These are phyloP conservation scores for Crypturellus tataupa DNA, from an alignment of 2,797 vertebrate species.

Conservation along the genomic window DNA sequence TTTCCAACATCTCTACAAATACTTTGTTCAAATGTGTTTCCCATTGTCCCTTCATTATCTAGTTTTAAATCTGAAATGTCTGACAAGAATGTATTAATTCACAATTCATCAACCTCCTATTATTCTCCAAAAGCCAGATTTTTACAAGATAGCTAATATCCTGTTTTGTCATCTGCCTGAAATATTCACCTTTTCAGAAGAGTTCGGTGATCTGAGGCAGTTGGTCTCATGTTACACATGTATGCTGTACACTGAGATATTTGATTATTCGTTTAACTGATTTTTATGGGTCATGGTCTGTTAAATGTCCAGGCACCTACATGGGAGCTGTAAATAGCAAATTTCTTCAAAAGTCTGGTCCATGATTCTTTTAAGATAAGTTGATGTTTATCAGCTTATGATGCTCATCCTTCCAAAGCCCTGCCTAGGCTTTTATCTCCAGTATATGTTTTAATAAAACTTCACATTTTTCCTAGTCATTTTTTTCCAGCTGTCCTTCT, in stretches of 20 bases:
- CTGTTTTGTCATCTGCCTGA: not conserved
- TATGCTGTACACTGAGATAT: not conserved
- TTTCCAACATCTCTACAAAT: not conserved
- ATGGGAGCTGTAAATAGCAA: not conserved
- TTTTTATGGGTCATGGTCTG: not conserved
- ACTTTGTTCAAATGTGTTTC: not conserved
- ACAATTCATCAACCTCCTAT: not conserved
- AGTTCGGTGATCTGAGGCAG: not conserved
- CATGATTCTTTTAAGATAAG: not conserved
- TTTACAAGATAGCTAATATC: not conserved
- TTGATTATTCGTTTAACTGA: not conserved
- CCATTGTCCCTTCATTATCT: not conserved
- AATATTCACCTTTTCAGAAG: not conserved
- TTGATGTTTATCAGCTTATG: not conserved
- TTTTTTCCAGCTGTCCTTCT: not conserved
- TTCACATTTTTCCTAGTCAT: slow-evolving; percentile 1
- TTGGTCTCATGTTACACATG: not conserved
- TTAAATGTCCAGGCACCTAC: not conserved
- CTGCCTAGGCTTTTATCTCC: not conserved
- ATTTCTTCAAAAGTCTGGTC: not conserved
- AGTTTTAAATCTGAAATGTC: not conserved
- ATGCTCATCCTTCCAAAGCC: slow-evolving; percentile 2
- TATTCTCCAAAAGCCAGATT: not conserved
- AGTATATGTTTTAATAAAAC: not conserved
- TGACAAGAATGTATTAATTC: not conserved